These are phyloP conservation scores for Tinamus major DNA, from an alignment of 2,797 vertebrate genomes.

Conservation along the genomic window DNA sequence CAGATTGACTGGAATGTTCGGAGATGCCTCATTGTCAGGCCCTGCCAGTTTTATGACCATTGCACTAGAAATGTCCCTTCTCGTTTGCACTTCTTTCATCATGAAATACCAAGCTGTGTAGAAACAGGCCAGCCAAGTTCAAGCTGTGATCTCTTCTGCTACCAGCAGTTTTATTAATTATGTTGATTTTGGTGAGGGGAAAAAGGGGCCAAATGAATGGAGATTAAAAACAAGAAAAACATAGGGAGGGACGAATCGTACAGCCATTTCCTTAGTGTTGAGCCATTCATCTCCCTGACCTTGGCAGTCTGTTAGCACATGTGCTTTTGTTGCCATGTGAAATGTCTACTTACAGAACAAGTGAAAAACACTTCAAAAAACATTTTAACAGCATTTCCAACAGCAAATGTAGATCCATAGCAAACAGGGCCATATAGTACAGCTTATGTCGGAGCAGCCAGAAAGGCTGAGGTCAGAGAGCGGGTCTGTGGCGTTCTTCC, in stretches of 20 bases:
- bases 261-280: slow-evolving; percentile 4
- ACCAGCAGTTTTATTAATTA: slow-evolving; percentile 51
- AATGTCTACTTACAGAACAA: slow-evolving; percentile 12
- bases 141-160: slow-evolving; percentile 60
- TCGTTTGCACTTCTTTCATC: slow-evolving; percentile 36
- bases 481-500: not conserved
- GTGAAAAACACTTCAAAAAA: not conserved
- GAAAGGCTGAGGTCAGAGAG: not conserved
- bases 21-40: not conserved
- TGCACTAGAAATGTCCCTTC: not conserved
- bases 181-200: not conserved
- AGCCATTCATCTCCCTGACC: not conserved
- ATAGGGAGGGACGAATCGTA: not conserved
- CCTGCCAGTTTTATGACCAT: slow-evolving; percentile 6
- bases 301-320: not conserved
- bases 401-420: not conserved
- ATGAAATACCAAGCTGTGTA: slow-evolving; percentile 26
- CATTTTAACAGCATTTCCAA: slow-evolving; percentile 14
- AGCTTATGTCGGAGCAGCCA: not conserved
- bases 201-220: slow-evolving; percentile 19
- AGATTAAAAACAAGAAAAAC: not conserved
- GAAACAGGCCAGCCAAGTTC: slow-evolving; percentile 29
- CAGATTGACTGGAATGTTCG: slow-evolving; percentile 34
- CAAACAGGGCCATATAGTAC: not conserved
- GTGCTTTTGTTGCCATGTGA: not conserved